Conservation (phyloP, 2,888 invertebrate genomes). For the Halictus quadricinctus region DNA sequence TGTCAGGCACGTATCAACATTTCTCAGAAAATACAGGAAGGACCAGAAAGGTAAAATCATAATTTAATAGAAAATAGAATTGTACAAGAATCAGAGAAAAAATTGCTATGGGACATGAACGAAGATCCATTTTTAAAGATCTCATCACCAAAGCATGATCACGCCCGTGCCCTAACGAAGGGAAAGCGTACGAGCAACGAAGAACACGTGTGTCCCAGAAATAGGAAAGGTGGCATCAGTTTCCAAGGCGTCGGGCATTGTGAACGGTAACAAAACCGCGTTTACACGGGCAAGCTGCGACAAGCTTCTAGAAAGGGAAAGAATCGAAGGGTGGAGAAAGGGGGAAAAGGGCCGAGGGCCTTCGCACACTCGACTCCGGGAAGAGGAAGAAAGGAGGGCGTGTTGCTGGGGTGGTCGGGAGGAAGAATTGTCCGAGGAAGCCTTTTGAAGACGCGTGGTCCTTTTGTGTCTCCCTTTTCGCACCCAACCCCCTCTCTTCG, state of each 20-base stretch:
- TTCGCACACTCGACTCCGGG: slow-evolving; percentile 13
- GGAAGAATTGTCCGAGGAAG: slow-evolving; percentile 49
- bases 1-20: too few relatives aligned
- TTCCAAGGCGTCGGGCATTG: not conserved
- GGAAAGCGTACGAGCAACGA: not conserved
- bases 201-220: not conserved
- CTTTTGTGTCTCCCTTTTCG: slow-evolving; percentile 28
- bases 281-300: slow-evolving; percentile 6
- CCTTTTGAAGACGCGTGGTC: slow-evolving; percentile 34
- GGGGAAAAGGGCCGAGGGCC: not conserved
- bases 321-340: slow-evolving; percentile 25
- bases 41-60: too few relatives aligned
- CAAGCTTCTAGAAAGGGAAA: not conserved
- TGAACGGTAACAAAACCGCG: not conserved
- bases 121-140: not conserved
- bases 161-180: not conserved
- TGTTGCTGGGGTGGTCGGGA: slow-evolving; percentile 31
- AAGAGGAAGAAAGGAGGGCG: slow-evolving; percentile 36
- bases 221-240: not conserved
- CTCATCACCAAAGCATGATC: not conserved
- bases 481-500: slow-evolving; percentile 16
- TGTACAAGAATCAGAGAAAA: too few relatives aligned
- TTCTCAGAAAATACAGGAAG: too few relatives aligned
- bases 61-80: too few relatives aligned
- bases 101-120: too few relatives aligned